A percentile compares a stretch with the other conserved stretches of the same genome.
phyloP scores from a whole-genome alignment of 2,113 vertebrate species.

The Cynoglossus semilaevis region DNA sequence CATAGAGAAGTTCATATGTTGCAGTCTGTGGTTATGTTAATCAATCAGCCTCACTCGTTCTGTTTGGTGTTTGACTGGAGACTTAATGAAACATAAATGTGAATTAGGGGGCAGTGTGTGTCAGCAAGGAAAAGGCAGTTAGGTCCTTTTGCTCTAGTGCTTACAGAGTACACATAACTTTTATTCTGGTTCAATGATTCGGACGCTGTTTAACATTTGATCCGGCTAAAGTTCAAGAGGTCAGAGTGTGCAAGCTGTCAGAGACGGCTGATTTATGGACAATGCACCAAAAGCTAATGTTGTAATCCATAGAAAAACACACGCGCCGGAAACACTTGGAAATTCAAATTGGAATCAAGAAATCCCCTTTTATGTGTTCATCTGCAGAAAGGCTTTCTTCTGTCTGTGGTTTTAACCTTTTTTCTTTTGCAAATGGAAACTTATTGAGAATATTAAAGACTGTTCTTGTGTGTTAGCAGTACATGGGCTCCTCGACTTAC shows the following conservation, averaged over 20 bases:
- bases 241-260: conserved; percentile 30
- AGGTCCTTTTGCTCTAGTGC: neutral
- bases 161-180: neutral
- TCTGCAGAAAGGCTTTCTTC: too few relatives aligned
- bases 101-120: neutral
- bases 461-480: too few relatives aligned
- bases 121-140: neutral
- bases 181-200: conserved; percentile 49
- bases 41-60: neutral
- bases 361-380: too few relatives aligned
- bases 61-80: neutral
- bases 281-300: neutral
- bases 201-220: conserved; percentile 54
- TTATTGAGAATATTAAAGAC: too few relatives aligned
- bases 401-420: too few relatives aligned
- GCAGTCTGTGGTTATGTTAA: conserved; percentile 13
- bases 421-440: too few relatives aligned
- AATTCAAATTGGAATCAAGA: too few relatives aligned
- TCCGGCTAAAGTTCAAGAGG: conserved; percentile 54
- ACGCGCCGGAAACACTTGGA: too few relatives aligned
- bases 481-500: too few relatives aligned
- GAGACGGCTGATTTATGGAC: conserved; percentile 10
- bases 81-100: neutral
- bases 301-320: too few relatives aligned
- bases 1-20: conserved; percentile 27